phyloP scores from a whole-genome alignment of 2,797 vertebrate species.

The Eurystomus glaucurus region DNA sequence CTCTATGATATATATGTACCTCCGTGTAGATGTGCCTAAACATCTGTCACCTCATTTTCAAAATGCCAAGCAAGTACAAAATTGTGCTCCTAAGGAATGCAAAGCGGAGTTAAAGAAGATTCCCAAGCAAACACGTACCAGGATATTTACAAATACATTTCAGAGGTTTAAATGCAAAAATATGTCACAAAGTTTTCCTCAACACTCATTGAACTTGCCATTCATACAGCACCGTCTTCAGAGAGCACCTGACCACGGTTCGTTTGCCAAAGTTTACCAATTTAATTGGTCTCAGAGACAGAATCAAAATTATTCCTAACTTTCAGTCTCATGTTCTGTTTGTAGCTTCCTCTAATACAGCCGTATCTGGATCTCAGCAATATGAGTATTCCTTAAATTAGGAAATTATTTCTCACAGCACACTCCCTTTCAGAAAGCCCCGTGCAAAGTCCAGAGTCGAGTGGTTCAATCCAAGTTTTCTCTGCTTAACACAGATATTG shows the following conservation, averaged over 20 bases:
- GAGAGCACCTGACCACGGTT: not conserved
- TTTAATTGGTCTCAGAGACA: not conserved
- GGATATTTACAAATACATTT: not conserved
- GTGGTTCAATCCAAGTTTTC: not conserved
- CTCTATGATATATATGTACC: not conserved
- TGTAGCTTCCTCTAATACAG: not conserved
- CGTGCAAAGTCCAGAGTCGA: not conserved
- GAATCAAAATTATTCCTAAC: not conserved
- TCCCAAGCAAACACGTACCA: not conserved
- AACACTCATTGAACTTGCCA: not conserved
- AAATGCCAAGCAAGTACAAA: not conserved
- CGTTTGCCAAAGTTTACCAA: not conserved
- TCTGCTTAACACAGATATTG: not conserved
- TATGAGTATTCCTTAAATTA: not conserved
- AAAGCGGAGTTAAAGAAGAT: not conserved
- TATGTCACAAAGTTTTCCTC: not conserved
- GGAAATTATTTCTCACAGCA: not conserved
- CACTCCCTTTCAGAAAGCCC: not conserved
- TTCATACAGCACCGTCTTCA: not conserved
- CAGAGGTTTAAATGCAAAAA: not conserved
- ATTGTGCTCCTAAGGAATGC: not conserved
- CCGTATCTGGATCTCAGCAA: not conserved
- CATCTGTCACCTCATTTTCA: not conserved
- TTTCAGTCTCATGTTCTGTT: not conserved
- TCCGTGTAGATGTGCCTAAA: not conserved